These are phyloP conservation scores for Oenanthe oenanthe DNA, from an alignment of 2,113 vertebrate genomes.

Conservation along the genomic window DNA sequence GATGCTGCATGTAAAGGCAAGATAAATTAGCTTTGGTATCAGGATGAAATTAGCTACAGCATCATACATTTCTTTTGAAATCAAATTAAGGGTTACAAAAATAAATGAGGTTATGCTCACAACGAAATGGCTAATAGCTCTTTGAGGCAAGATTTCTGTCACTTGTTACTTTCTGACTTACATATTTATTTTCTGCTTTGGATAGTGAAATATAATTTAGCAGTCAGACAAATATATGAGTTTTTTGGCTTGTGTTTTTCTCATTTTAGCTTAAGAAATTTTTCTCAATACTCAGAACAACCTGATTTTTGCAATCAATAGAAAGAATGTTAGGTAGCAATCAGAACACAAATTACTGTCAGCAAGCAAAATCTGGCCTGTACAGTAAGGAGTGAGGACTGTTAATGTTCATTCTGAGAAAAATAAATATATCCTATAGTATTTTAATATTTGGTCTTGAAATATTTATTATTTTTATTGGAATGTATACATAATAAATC, in stretches of 20 bases:
- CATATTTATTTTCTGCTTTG: neutral
- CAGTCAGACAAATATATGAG: neutral
- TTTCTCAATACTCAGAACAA: neutral
- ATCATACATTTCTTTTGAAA: neutral
- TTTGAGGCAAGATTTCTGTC: neutral
- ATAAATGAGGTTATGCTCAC: neutral
- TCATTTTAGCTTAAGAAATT: neutral
- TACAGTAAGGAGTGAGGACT: neutral
- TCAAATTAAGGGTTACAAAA: neutral
- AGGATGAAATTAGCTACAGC: neutral
- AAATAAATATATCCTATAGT: neutral
- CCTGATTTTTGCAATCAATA: neutral
- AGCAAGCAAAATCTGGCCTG: neutral
- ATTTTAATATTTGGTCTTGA: neutral
- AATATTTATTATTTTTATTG: neutral
- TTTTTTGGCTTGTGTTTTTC: neutral
- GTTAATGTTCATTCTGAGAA: neutral
- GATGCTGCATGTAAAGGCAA: neutral
- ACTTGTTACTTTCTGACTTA: slow-evolving; percentile 6
- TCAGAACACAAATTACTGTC: neutral
- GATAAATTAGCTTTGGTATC: neutral
- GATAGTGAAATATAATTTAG: neutral
- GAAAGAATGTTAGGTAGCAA: neutral
- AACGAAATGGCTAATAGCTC: slow-evolving; percentile 1
- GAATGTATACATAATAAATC: neutral